A percentile compares a stretch with the other conserved stretches of the same genome.
Conservation (phyloP, 2,888 invertebrate genomes). For the Artemia sp. region DNA sequence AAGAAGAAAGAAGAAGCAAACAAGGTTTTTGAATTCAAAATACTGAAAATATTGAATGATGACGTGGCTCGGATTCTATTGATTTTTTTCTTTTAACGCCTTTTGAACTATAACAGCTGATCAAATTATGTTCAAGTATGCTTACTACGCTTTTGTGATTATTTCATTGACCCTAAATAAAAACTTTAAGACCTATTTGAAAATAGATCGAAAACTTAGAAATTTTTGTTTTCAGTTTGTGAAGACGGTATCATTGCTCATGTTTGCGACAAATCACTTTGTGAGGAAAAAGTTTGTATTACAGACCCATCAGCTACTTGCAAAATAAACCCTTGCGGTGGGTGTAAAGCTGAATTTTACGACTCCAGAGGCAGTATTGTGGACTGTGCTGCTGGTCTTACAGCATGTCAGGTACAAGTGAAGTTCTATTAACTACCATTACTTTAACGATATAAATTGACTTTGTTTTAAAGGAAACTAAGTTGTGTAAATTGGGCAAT, state of each 20-base stretch:
- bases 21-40: too few relatives aligned
- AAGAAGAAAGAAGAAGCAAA: too few relatives aligned
- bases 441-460: too few relatives aligned
- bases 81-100: too few relatives aligned
- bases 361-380: slow-evolving; percentile 28
- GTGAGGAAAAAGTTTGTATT: slow-evolving; percentile 30
- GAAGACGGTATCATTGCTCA: slow-evolving; percentile 29
- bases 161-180: background rate
- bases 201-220: background rate
- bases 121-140: background rate
- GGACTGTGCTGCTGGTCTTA: slow-evolving; percentile 28
- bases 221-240: slow-evolving; percentile 28
- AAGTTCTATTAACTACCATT: slow-evolving; percentile 22
- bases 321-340: slow-evolving; percentile 31
- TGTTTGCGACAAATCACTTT: slow-evolving; percentile 29
- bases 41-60: too few relatives aligned
- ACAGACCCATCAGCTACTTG: slow-evolving; percentile 30
- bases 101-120: background rate
- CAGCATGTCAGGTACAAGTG: slow-evolving; percentile 29
- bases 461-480: too few relatives aligned
- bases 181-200: background rate
- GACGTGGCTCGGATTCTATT: too few relatives aligned
- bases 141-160: background rate
- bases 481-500: too few relatives aligned
- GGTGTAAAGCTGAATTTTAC: slow-evolving; percentile 30